Evolutionary conservation across 2,888 invertebrate genomes (phyloP).

Genomic region (Oscheius sp.): DNA sequence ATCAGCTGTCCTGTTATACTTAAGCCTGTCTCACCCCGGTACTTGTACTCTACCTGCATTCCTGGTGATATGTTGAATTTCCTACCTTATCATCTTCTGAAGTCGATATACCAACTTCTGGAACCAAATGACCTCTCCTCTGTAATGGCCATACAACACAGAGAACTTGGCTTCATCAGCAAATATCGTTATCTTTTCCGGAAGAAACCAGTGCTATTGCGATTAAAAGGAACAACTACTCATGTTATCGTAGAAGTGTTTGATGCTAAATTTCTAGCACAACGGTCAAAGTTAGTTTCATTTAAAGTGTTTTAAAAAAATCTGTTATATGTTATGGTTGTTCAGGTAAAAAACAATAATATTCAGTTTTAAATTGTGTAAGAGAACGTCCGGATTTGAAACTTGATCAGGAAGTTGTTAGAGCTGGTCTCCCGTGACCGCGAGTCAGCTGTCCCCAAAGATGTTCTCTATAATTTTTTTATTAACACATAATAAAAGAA

Average conservation of each 20-base stretch:
- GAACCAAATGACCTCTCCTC: constrained; percentile 6
- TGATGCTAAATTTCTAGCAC: constrained; percentile 1
- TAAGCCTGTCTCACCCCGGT: too few species aligned
- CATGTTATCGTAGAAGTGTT: constrained; percentile 7
- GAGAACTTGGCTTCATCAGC: constrained; percentile 3
- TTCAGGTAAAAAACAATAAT: too few species aligned
- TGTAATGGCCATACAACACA: constrained; percentile 1
- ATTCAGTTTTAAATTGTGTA: neutral
- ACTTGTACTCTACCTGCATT: too few species aligned
- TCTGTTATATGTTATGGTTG: too few species aligned
- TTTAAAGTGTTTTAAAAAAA: neutral
- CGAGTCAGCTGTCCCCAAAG: neutral
- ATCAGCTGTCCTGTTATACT: too few species aligned
- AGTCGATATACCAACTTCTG: constrained; percentile 12
- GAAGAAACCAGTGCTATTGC: constrained; percentile 9
- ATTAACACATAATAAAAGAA: neutral
- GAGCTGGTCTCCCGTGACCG: too few species aligned
- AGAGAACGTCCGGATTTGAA: neutral
- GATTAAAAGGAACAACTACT: neutral
- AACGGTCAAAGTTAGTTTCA: neutral
- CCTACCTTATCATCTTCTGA: constrained; percentile 15
- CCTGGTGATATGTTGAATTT: constrained; percentile 12
- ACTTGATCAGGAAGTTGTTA: neutral
- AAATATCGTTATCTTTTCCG: constrained; percentile 3
- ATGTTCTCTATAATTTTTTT: neutral